A percentile compares a stretch with the other conserved stretches of the same genome.
Conservation (phyloP, 2,797 vertebrate species). For the Sebastes baramenuke region DNA sequence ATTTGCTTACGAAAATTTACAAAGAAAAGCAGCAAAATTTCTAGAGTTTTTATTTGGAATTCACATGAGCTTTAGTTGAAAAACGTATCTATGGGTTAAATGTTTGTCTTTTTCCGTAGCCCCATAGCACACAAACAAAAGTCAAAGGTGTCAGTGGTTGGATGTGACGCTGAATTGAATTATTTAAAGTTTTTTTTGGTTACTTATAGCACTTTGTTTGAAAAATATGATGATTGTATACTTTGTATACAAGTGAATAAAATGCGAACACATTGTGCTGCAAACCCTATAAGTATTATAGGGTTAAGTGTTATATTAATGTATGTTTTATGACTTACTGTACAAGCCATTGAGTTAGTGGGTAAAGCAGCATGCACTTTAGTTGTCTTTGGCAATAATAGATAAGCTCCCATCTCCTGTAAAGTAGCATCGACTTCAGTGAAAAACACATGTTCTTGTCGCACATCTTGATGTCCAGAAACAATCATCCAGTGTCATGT, state of each 20-base stretch:
- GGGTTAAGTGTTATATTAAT: conserved; percentile 42
- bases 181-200: conserved; percentile 3
- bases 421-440: conserved; percentile 38
- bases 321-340: conserved; percentile 55
- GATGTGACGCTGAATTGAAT: conserved; percentile 13
- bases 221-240: conserved; percentile 50
- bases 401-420: conserved; percentile 49
- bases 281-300: conserved; percentile 22
- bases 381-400: conserved; percentile 72
- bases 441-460: conserved; percentile 27
- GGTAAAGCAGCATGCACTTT: conserved; percentile 71
- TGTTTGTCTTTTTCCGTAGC: neutral
- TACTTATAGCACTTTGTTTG: conserved; percentile 46
- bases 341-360: conserved; percentile 58
- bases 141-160: conserved; percentile 13
- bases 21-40: neutral
- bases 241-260: conserved; percentile 50
- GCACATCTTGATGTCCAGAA: conserved; percentile 37
- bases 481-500: conserved; percentile 28
- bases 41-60: neutral
- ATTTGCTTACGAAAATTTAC: neutral
- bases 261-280: conserved; percentile 43
- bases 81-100: neutral
- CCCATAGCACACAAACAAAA: conserved; percentile 28
- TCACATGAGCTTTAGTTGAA: neutral